These are phyloP conservation scores for Trichogramma dendrolimi DNA, from an alignment of 2,888 invertebrate species.

Conservation along the genomic window DNA sequence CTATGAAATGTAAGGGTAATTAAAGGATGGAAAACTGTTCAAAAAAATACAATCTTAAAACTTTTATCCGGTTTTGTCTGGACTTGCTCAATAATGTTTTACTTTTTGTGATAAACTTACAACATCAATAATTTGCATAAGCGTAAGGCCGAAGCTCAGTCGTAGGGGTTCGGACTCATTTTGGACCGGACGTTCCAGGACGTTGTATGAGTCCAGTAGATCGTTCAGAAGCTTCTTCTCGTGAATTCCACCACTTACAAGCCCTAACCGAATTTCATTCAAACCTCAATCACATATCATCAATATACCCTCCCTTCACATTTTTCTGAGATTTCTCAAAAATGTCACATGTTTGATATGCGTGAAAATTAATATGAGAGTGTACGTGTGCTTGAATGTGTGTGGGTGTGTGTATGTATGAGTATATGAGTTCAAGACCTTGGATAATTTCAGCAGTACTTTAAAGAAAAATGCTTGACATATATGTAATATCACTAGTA, in stretches of 20 bases:
- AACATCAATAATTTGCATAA: conserved; percentile 98
- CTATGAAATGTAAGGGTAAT: too few relatives aligned
- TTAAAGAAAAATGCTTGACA: not conserved
- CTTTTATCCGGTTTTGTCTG: not conserved
- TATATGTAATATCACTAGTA: too few relatives aligned
- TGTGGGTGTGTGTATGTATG: not conserved
- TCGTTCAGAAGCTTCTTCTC: conserved; percentile 88
- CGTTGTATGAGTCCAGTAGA: conserved; percentile 89
- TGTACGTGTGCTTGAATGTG: too few relatives aligned
- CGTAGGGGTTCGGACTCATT: conserved; percentile 94
- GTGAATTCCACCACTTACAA: conserved; percentile 80
- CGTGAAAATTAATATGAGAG: too few relatives aligned
- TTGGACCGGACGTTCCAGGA: conserved; percentile 88
- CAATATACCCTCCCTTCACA: too few relatives aligned
- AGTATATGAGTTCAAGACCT: not conserved
- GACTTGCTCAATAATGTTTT: too few relatives aligned
- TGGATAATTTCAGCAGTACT: not conserved
- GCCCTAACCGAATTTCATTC: conserved; percentile 50
- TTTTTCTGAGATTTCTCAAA: too few relatives aligned
- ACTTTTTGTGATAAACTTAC: conserved; percentile 59
- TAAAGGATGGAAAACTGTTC: not conserved
- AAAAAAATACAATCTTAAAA: conserved; percentile 4
- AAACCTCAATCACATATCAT: conserved; percentile 26
- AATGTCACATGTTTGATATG: too few relatives aligned
- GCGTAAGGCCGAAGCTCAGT: conserved; percentile 92